Conservation (phyloP, 2,888 invertebrate species). For the Chalcis sispes region DNA sequence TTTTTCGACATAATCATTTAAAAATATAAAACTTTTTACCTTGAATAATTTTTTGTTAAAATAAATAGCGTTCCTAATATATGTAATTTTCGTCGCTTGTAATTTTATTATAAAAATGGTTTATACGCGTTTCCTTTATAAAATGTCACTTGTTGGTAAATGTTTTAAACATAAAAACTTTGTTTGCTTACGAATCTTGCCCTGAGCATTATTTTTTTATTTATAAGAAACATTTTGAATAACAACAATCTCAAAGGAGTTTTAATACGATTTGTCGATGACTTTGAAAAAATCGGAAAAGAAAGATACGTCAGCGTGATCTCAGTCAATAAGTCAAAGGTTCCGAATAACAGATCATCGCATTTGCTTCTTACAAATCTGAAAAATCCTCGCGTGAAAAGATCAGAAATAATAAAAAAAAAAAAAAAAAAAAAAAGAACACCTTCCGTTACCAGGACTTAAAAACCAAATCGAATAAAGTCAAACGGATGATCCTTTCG, state of each 20-base stretch:
- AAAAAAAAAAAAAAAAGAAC: not conserved
- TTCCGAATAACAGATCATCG: not conserved
- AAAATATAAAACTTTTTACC: too few species aligned
- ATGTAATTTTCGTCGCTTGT: too few species aligned
- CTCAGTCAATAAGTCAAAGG: conserved; percentile 37
- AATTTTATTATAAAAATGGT: too few species aligned
- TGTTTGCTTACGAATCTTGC: conserved; percentile 3
- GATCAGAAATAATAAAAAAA: not conserved
- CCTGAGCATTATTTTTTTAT: not conserved
- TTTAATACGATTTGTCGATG: too few species aligned
- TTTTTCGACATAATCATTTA: too few species aligned
- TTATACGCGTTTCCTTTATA: too few species aligned
- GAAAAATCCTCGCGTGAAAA: not conserved
- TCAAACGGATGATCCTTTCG: conserved; percentile 34
- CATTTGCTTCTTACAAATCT: conserved; percentile 1
- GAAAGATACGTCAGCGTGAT: too few species aligned
- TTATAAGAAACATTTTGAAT: conserved; percentile 19
- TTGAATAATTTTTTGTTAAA: too few species aligned
- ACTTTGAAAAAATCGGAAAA: not conserved
- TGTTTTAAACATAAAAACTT: not conserved
- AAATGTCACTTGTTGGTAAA: too few species aligned
- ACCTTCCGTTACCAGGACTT: not conserved
- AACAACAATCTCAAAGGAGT: not conserved
- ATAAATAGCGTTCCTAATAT: too few species aligned
- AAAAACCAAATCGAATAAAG: conserved; percentile 8